These are phyloP conservation scores for Amblyjoppa proteus DNA, from an alignment of 2,888 invertebrate genomes.

Conservation along the genomic window DNA sequence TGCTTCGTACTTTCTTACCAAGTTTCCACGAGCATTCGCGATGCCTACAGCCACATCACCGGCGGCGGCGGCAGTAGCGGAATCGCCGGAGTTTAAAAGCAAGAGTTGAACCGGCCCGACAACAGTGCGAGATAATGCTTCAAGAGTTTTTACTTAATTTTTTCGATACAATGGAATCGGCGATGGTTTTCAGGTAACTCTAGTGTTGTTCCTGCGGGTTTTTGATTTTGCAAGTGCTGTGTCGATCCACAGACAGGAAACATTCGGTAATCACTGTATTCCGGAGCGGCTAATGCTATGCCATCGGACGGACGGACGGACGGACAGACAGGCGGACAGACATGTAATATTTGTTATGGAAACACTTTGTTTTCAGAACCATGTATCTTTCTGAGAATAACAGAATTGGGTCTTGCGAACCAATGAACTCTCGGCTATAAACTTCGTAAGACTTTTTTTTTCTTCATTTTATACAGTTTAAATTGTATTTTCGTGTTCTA, in stretches of 20 bases:
- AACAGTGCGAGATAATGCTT: slow-evolving; percentile 13
- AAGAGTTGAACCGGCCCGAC: slow-evolving; percentile 35
- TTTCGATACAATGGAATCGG: background rate
- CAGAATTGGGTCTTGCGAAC: background rate
- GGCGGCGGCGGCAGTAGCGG: background rate
- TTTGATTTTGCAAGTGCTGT: background rate
- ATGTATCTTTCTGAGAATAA: too few species aligned
- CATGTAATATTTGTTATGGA: too few species aligned
- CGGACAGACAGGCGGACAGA: too few species aligned
- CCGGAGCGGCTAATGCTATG: too few species aligned
- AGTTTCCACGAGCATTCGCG: slow-evolving; percentile 23
- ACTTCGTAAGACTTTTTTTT: background rate
- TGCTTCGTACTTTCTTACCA: slow-evolving; percentile 46
- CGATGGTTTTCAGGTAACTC: background rate
- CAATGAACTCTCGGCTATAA: background rate
- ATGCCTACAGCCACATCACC: slow-evolving; percentile 3
- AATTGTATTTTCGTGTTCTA: slow-evolving; percentile 8
- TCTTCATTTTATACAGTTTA: background rate
- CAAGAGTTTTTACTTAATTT: slow-evolving; percentile 33
- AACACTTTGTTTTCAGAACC: background rate
- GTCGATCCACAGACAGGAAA: too few species aligned
- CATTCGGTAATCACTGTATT: too few species aligned
- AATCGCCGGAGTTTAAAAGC: slow-evolving; percentile 22
- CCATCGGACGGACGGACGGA: too few species aligned
- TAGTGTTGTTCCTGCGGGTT: background rate